phyloP scores from a whole-genome alignment of 30 jellyfish, hydroid and myxozoan genomes.

The Cassiopea xamachana region DNA sequence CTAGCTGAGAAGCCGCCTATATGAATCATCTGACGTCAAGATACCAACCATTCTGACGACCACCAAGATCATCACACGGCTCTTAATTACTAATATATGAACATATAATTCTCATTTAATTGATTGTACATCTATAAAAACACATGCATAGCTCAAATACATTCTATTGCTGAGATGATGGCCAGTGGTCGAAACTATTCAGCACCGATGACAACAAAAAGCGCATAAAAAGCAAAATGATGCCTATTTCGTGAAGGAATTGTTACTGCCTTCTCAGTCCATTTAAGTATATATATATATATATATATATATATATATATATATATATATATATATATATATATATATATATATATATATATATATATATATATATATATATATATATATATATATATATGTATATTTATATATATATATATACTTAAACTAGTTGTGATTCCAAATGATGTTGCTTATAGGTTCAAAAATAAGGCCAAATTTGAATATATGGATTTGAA shows the following conservation, averaged over 20 bases:
- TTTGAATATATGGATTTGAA: too few species aligned
- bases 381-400: too few species aligned
- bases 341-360: too few species aligned
- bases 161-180: not conserved
- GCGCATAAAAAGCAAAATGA: slow-evolving; percentile 10
- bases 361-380: too few species aligned
- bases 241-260: slow-evolving; percentile 1
- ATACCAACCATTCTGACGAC: not conserved
- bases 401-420: too few species aligned
- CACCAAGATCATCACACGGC: not conserved
- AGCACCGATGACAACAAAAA: slow-evolving; percentile 6
- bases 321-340: too few species aligned
- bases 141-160: not conserved
- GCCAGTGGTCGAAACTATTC: slow-evolving; percentile 12
- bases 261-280: not conserved
- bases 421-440: too few species aligned
- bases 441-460: too few species aligned
- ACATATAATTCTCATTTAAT: not conserved
- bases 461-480: too few species aligned
- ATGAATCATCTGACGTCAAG: not conserved
- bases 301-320: not conserved
- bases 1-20: not conserved
- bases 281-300: not conserved
- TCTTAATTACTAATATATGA: not conserved
- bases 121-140: slow-evolving; percentile 2